phyloP scores from a whole-genome alignment of 2,113 vertebrate species.

The Anarrhichthys ocellatus region DNA sequence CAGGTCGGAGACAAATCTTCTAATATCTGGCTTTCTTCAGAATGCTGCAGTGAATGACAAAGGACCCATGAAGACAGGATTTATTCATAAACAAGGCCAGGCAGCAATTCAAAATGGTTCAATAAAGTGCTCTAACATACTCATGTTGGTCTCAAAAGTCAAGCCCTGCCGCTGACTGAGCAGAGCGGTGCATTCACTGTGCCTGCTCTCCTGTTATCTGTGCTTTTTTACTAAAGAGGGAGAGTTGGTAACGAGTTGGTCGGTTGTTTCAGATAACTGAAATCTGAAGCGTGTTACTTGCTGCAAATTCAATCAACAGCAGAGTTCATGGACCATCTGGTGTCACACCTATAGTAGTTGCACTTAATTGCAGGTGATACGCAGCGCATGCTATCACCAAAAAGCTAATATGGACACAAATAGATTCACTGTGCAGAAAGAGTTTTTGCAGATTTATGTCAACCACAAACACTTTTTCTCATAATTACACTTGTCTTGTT shows the following conservation, averaged over 20 bases:
- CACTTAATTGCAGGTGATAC: neutral
- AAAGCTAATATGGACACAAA: neutral
- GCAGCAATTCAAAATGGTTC: conserved; percentile 36
- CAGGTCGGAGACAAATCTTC: neutral
- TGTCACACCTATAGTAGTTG: neutral
- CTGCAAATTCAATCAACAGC: neutral
- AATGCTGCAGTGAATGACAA: conserved; percentile 11
- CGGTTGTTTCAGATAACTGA: conserved; percentile 10
- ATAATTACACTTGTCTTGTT: neutral
- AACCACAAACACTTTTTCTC: neutral
- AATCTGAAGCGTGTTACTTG: neutral
- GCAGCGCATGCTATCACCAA: neutral
- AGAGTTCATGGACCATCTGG: neutral
- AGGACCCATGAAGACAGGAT: neutral
- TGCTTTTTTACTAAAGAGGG: conserved; percentile 40
- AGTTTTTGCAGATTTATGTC: neutral
- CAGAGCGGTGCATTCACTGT: conserved; percentile 33
- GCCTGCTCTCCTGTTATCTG: conserved; percentile 33
- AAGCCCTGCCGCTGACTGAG: conserved; percentile 37
- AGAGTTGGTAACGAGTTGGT: conserved; percentile 51
- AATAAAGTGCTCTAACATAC: conserved; percentile 32
- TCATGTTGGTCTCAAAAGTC: conserved; percentile 48
- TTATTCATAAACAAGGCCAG: conserved; percentile 39
- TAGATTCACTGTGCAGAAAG: neutral
- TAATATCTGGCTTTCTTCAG: neutral